Percentiles rank a stretch among this genome's conserved stretches.
These are phyloP conservation scores for Philotrypesis tridentata DNA, from an alignment of 1,140 invertebrate species.

Conservation along the genomic window DNA sequence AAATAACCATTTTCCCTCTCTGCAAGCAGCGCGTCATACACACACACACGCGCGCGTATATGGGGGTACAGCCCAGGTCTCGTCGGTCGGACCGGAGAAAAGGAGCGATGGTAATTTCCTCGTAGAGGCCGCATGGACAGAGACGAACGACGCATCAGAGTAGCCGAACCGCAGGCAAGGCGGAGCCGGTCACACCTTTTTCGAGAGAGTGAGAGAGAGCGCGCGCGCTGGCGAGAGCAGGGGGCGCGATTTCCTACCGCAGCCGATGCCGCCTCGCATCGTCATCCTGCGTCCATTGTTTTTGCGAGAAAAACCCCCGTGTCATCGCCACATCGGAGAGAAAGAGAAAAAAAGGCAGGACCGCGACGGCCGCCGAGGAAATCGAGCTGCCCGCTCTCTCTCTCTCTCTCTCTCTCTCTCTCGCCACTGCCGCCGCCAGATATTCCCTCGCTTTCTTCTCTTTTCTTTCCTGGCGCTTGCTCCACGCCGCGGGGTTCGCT, in stretches of 20 bases:
- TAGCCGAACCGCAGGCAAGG: conserved; percentile 49
- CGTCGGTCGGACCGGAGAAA: conserved; percentile 5
- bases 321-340: conserved; percentile 58
- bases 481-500: conserved; percentile 15
- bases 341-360: conserved; percentile 33
- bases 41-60: not conserved
- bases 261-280: conserved; percentile 49
- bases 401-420: not conserved
- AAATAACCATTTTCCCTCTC: conserved; percentile 55
- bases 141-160: conserved; percentile 1
- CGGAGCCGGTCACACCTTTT: conserved; percentile 70
- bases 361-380: conserved; percentile 49
- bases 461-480: conserved; percentile 37
- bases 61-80: not conserved
- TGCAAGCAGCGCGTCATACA: not conserved
- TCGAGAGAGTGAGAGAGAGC: conserved; percentile 37
- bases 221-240: not conserved
- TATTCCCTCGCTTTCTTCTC: conserved; percentile 31
- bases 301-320: conserved; percentile 66
- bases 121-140: conserved; percentile 40
- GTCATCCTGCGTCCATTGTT: conserved; percentile 69
- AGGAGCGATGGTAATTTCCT: conserved; percentile 59
- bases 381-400: conserved; percentile 32
- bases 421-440: not conserved
- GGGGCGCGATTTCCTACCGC: conserved; percentile 61